Percentiles rank a stretch among this genome's conserved stretches.
phyloP scores from a whole-genome alignment of 2,888 invertebrate species.

The Tribolium freemani region DNA sequence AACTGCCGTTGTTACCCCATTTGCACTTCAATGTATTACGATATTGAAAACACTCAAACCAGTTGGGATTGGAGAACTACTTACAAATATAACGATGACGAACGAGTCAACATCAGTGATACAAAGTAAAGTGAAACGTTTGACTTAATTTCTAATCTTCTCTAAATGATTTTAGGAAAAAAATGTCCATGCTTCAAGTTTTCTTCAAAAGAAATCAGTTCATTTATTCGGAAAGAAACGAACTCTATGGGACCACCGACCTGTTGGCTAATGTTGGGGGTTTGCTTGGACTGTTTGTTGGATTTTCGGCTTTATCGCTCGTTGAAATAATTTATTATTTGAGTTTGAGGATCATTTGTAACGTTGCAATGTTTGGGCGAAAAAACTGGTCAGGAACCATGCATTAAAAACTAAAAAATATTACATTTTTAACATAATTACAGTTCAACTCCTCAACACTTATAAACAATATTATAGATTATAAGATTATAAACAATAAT shows the following conservation, averaged over 20 bases:
- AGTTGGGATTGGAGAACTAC: conserved; percentile 6
- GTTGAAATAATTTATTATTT: conserved; percentile 71
- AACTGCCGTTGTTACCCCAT: conserved; percentile 20
- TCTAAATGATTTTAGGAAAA: conserved; percentile 50
- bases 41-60: conserved; percentile 26
- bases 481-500: too few species aligned
- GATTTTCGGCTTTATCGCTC: conserved; percentile 65
- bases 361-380: conserved; percentile 53
- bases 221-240: conserved; percentile 77
- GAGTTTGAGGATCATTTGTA: conserved; percentile 64
- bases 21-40: conserved; percentile 30
- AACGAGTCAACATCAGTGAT: not conserved
- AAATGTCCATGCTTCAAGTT: conserved; percentile 73
- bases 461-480: too few species aligned
- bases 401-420: not conserved
- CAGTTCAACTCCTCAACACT: too few species aligned
- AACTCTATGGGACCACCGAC: conserved; percentile 78
- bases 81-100: not conserved
- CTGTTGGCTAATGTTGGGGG: conserved; percentile 81
- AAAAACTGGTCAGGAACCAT: conserved; percentile 51
- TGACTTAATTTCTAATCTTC: not conserved
- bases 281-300: conserved; percentile 70
- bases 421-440: too few species aligned
- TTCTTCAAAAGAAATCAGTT: conserved; percentile 81
- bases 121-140: not conserved